Percentiles rank a stretch among this genome's conserved stretches.
Evolutionary conservation across 2,113 vertebrate species (phyloP).

Genomic region (Nerophis lumbriciformis): DNA sequence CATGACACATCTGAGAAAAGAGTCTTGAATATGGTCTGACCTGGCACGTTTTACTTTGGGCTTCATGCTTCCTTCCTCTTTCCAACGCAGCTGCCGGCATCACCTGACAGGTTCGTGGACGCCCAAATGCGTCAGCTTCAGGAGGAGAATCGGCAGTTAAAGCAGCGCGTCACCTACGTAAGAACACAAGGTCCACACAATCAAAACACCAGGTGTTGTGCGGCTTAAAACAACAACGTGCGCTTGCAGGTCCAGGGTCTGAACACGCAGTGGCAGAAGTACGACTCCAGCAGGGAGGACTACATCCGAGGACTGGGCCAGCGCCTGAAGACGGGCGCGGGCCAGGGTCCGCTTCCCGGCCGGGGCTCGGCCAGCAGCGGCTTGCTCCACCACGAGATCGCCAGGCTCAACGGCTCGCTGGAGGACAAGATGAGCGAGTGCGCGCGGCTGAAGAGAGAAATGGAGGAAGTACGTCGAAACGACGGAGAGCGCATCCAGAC

Average conservation of each 20-base stretch:
- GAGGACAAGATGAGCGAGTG: slow-evolving; percentile 78
- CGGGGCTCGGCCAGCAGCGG: slow-evolving; percentile 40
- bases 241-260: slow-evolving; percentile 83
- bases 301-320: slow-evolving; percentile 80
- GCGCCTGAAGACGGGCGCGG: slow-evolving; percentile 71
- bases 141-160: slow-evolving; percentile 83
- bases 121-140: slow-evolving; percentile 66
- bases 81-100: slow-evolving; percentile 52
- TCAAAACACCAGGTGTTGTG: no score
- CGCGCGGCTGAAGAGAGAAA: slow-evolving; percentile 55
- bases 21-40: no score
- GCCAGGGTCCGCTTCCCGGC: slow-evolving; percentile 17
- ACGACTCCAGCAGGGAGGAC: slow-evolving; percentile 84
- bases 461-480: slow-evolving; percentile 50
- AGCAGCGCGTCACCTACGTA: slow-evolving; percentile 83
- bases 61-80: not conserved
- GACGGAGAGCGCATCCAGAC: slow-evolving; percentile 78
- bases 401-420: slow-evolving; percentile 80
- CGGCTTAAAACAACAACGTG: not conserved
- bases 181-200: slow-evolving; percentile 42
- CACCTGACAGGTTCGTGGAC: slow-evolving; percentile 49
- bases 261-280: slow-evolving; percentile 92
- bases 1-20: no score
- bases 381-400: slow-evolving; percentile 81
- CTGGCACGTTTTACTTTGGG: no score